Base-by-base conservation (phyloP, 1,140 invertebrate species). In the Papilio xuthus region DNA sequence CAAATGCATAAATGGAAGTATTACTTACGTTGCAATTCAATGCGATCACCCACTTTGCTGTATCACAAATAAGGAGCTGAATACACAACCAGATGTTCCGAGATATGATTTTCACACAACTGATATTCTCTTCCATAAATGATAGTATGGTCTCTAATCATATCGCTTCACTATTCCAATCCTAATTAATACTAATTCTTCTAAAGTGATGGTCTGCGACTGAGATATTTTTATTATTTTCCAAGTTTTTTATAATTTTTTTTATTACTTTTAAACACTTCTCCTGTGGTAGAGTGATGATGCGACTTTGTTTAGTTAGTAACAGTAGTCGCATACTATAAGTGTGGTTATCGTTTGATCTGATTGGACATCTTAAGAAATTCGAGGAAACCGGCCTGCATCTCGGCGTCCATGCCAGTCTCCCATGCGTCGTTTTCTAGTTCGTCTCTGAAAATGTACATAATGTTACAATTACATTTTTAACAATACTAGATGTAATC, bases 291-390 rank as follows among this genome's bases (percentile, higher is more conserved):
- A 86, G 88, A 85, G 77, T 80, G 77, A 80, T 84, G 88, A 87
- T 82, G 82, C 85, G 79, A 82, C 79, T 86, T 85, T 87, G 84
- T 87, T 79, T 80, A 77, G 82, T 82, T 79, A 81, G 83, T 80
- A 71, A 60, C 69, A 74, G 77, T 81, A 81, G 77, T 80, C 71
- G 78, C 82, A 79, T 74, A 78, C 74, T 78, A 78, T 71, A 67
- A n/a, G n/a, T 47, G 78, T 82, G 86, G 89, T 88, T 94, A 94
- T 93, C 94, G 93, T 80, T 93, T 93, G 83, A 94, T 94, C 84
- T 94, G 94, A 81, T 94, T 94, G 77, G 94, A 94, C 81, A 94
- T 91, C 87, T 90, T 90, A 74, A 94, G 89, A 84, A 94, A 94
- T 81, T 94, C 93, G 80, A 94, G 86, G 86, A 91, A 94, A 79